A percentile compares a stretch with the other conserved stretches of the same genome.
These are phyloP conservation scores for Ommatoiulus sabulosus DNA, from an alignment of 2,888 invertebrate genomes.

Conservation along the genomic window DNA sequence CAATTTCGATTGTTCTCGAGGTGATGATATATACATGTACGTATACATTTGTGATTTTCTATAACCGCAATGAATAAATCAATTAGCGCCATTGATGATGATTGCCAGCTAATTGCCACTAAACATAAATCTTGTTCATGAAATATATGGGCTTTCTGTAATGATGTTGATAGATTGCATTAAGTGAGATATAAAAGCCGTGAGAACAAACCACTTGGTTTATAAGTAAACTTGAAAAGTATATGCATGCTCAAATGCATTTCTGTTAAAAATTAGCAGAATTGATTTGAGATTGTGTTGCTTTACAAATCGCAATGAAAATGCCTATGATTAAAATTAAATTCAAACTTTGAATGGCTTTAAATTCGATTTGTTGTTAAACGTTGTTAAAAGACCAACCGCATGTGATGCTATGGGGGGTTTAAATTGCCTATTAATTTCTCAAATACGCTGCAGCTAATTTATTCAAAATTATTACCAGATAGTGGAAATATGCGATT, in stretches of 20 bases:
- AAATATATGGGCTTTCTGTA: constrained; percentile 24
- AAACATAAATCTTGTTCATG: background rate
- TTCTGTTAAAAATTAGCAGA: background rate
- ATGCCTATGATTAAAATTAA: too few species aligned
- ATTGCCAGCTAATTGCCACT: background rate
- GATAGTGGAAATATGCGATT: background rate
- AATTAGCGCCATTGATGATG: background rate
- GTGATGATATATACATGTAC: background rate
- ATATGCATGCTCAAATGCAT: background rate
- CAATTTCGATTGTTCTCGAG: background rate
- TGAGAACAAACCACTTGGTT: constrained; percentile 31
- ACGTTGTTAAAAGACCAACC: too few species aligned
- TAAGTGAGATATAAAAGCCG: background rate
- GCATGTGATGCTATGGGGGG: too few species aligned
- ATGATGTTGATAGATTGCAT: constrained; percentile 22
- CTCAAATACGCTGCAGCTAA: too few species aligned
- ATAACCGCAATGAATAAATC: background rate
- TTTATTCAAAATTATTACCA: too few species aligned
- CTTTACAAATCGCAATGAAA: too few species aligned
- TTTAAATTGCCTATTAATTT: too few species aligned
- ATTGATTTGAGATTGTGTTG: too few species aligned
- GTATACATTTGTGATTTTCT: background rate
- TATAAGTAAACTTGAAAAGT: background rate
- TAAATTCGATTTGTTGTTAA: too few species aligned
- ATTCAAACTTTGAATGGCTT: too few species aligned